phyloP scores from a whole-genome alignment of 2,888 invertebrate genomes.

The Dorcus parallelipipedus region DNA sequence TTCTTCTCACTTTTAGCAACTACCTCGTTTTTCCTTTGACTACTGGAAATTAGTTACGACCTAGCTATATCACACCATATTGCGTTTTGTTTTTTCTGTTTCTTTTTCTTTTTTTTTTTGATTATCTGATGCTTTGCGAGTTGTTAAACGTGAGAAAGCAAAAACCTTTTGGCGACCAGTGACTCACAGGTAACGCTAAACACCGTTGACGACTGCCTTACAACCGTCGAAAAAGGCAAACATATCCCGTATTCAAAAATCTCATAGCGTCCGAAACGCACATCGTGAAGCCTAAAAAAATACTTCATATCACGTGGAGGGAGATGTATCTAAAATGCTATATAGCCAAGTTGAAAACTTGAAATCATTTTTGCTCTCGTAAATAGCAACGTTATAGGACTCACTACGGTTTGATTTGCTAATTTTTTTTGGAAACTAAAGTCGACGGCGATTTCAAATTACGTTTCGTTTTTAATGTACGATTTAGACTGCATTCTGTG shows the following conservation, averaged over 20 bases:
- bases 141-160: constrained; percentile 11
- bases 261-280: constrained; percentile 17
- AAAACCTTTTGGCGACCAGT: not conserved
- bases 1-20: constrained; percentile 2
- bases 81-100: constrained; percentile 5
- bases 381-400: no score
- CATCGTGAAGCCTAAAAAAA: constrained; percentile 41
- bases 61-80: constrained; percentile 16
- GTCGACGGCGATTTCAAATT: not conserved
- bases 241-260: constrained; percentile 39
- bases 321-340: constrained; percentile 15
- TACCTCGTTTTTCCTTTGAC: not conserved
- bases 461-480: no score
- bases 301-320: constrained; percentile 46
- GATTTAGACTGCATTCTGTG: no score
- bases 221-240: constrained; percentile 39
- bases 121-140: not conserved
- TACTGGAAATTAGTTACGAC: constrained; percentile 5
- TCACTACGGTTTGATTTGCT: no score
- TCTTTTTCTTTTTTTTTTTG: not conserved
- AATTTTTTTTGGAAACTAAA: not conserved
- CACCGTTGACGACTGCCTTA: constrained; percentile 41
- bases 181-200: constrained; percentile 38
- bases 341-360: no score
- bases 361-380: no score